Evolutionary conservation across 1,140 invertebrate genomes (phyloP).

Genomic region (Centruroides vittatus): DNA sequence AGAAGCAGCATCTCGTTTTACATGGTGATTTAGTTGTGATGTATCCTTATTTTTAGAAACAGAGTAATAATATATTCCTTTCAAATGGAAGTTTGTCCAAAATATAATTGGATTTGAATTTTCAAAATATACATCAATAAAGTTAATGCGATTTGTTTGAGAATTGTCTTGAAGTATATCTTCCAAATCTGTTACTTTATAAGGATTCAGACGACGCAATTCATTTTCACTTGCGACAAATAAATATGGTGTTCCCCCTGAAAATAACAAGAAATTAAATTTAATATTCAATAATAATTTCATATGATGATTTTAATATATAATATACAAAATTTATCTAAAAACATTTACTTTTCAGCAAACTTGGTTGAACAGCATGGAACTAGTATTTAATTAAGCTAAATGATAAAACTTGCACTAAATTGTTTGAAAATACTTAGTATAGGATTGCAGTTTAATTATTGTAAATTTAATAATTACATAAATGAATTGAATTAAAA

Average conservation of each 20-base stretch:
- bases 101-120: slow-evolving; percentile 13
- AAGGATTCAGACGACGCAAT: slow-evolving; percentile 42
- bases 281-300: not conserved
- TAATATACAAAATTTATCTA: not conserved
- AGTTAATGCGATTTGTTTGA: slow-evolving; percentile 19
- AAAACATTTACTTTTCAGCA: not conserved
- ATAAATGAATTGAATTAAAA: too few species aligned
- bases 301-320: slow-evolving; percentile 1
- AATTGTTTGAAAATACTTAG: too few species aligned
- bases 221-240: slow-evolving; percentile 47
- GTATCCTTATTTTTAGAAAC: not conserved
- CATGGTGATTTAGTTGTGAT: too few species aligned
- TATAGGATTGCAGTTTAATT: too few species aligned
- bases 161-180: slow-evolving; percentile 20
- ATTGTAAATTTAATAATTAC: too few species aligned
- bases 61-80: slow-evolving; percentile 15
- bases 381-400: too few species aligned
- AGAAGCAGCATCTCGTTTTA: too few species aligned
- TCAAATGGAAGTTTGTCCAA: slow-evolving; percentile 20
- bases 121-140: slow-evolving; percentile 22
- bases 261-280: too few species aligned
- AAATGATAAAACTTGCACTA: too few species aligned
- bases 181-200: slow-evolving; percentile 22
- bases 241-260: too few species aligned
- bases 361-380: too few species aligned